phyloP scores from a whole-genome alignment of 1,140 invertebrate species.

The Trichomalopsis sarcophagae region DNA sequence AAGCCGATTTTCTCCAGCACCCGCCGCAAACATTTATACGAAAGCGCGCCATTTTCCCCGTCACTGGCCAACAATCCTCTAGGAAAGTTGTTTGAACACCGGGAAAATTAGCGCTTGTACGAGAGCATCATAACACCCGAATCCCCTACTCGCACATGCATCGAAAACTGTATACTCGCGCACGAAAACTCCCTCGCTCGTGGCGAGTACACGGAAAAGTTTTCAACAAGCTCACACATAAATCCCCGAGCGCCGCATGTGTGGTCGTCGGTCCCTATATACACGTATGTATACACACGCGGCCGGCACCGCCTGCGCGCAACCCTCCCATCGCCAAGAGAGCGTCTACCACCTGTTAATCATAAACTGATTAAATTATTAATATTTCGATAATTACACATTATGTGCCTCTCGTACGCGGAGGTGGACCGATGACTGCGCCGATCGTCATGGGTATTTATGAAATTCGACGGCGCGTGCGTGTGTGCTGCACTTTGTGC shows the following conservation, averaged over 20 bases:
- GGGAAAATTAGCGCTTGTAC: neutral
- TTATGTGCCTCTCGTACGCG: neutral
- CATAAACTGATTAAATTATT: constrained; percentile 68
- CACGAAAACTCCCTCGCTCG: neutral
- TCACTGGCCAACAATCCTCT: neutral
- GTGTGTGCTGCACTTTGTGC: constrained; percentile 10
- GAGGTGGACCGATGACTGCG: neutral
- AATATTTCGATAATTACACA: constrained; percentile 67
- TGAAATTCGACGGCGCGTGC: neutral
- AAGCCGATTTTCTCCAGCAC: neutral
- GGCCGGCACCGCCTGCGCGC: neutral
- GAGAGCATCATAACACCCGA: neutral
- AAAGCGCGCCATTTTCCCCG: neutral
- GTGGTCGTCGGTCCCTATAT: constrained; percentile 60
- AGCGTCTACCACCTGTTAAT: constrained; percentile 66
- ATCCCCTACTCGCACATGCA: neutral
- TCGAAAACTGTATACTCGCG: neutral
- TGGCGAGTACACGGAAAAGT: neutral
- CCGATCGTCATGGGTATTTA: neutral
- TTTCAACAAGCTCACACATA: neutral
- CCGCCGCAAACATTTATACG: neutral
- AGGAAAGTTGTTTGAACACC: neutral
- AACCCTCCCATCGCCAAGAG: constrained; percentile 36
- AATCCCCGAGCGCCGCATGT: constrained; percentile 42
- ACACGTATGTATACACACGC: neutral